A percentile compares a stretch with the other conserved stretches of the same genome.
phyloP scores from a whole-genome alignment of 2,888 invertebrate genomes.

The Caenorhabditis sp. region DNA sequence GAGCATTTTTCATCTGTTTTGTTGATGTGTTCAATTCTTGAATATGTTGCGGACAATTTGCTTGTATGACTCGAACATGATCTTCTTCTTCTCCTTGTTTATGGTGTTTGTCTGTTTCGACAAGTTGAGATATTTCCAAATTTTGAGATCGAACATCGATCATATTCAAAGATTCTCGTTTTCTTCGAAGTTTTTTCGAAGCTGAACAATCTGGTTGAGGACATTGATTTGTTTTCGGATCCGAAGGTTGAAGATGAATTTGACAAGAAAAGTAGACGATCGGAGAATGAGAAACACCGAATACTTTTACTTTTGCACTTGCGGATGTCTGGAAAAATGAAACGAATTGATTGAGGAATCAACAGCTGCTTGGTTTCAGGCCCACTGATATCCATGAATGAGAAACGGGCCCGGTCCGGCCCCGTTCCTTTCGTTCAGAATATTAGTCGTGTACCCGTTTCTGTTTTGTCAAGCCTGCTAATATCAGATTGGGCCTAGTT shows the following conservation, averaged over 20 bases:
- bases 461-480: no score
- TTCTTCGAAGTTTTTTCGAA: conserved; percentile 12
- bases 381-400: no score
- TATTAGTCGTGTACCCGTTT: no score
- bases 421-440: no score
- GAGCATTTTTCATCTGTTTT: not conserved
- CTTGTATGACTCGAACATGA: not conserved
- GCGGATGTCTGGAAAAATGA: conserved; percentile 49
- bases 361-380: not conserved
- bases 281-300: conserved; percentile 58
- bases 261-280: conserved; percentile 62
- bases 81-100: not conserved
- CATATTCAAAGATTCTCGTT: not conserved
- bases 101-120: not conserved
- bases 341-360: not conserved
- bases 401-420: no score
- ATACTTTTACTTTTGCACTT: conserved; percentile 51
- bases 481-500: no score
- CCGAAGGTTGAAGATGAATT: conserved; percentile 51
- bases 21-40: conserved; percentile 11
- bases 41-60: conserved; percentile 9
- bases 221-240: conserved; percentile 27
- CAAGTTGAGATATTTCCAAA: conserved; percentile 47
- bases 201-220: conserved; percentile 27
- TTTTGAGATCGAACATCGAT: conserved; percentile 50